Evolutionary conservation across 1,140 invertebrate species (phyloP).

Genomic region (Whitmania pigra): DNA sequence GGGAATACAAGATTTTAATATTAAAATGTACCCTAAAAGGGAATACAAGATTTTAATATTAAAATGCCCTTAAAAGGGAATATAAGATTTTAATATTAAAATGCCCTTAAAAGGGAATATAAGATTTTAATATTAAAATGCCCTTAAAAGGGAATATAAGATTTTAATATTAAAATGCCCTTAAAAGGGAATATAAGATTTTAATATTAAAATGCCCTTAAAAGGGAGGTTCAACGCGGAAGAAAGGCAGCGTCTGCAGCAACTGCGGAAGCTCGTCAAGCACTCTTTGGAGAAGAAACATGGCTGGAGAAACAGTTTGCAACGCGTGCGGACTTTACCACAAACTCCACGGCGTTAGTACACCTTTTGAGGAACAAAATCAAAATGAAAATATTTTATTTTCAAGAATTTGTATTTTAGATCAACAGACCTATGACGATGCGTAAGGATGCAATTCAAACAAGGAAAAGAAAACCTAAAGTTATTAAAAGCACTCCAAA

Average conservation of each 20-base stretch:
- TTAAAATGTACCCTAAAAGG: neutral
- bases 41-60: no score
- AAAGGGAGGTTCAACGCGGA: neutral
- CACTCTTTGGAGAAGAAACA: constrained; percentile 84
- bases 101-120: no score
- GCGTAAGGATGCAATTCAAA: constrained; percentile 98
- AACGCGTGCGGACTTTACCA: constrained; percentile 94
- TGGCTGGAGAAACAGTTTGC: constrained; percentile 90
- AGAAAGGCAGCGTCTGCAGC: constrained; percentile 68
- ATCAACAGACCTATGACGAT: constrained; percentile 91
- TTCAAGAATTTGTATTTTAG: constrained; percentile 44
- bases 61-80: neutral
- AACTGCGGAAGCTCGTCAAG: constrained; percentile 92
- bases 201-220: no score
- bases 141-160: no score
- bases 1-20: no score
- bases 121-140: no score
- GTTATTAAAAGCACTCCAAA: neutral
- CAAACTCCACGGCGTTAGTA: constrained; percentile 88
- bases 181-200: no score
- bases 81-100: no score
- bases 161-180: no score
- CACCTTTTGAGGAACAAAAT: neutral
- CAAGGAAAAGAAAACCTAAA: constrained; percentile 72
- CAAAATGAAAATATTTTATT: neutral